Evolutionary conservation across 2,888 invertebrate genomes (phyloP).

Genomic region (Acronicta leporina): DNA sequence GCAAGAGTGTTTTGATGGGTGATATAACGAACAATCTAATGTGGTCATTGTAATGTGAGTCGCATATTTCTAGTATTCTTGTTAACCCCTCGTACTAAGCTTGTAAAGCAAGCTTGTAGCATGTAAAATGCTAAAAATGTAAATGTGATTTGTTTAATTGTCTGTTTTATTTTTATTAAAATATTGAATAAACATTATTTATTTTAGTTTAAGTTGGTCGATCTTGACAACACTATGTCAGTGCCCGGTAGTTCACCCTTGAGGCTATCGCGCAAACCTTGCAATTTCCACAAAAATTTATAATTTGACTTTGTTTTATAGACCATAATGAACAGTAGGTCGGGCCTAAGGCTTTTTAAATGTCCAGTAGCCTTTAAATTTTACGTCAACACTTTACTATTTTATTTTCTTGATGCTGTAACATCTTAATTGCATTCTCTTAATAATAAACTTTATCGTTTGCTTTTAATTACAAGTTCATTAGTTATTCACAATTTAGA

Average conservation of each 20-base stretch:
- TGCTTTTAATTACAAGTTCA: constrained; percentile 72
- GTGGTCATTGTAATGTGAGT: too few relatives aligned
- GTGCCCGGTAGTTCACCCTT: constrained; percentile 46
- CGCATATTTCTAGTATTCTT: too few relatives aligned
- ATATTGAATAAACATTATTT: too few relatives aligned
- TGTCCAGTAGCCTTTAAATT: constrained; percentile 50
- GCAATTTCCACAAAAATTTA: constrained; percentile 74
- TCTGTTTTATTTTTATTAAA: too few relatives aligned
- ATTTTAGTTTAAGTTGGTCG: neutral
- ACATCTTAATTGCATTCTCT: constrained; percentile 72
- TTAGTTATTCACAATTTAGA: constrained; percentile 59
- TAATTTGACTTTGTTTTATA: constrained; percentile 78
- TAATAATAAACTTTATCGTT: constrained; percentile 71
- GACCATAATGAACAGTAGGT: constrained; percentile 68
- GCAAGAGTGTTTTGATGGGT: neutral
- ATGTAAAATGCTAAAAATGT: too few relatives aligned
- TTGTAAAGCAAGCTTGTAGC: too few relatives aligned
- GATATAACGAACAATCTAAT: neutral
- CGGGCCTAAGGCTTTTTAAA: constrained; percentile 54
- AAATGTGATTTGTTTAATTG: too few relatives aligned
- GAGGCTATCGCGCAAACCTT: constrained; percentile 62
- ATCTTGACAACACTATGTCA: constrained; percentile 32
- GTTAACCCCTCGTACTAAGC: too few relatives aligned
- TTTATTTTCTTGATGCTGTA: constrained; percentile 72
- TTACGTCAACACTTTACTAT: constrained; percentile 43